phyloP scores from a whole-genome alignment of 2,113 vertebrate species.

The Sclerurus mexicanus region DNA sequence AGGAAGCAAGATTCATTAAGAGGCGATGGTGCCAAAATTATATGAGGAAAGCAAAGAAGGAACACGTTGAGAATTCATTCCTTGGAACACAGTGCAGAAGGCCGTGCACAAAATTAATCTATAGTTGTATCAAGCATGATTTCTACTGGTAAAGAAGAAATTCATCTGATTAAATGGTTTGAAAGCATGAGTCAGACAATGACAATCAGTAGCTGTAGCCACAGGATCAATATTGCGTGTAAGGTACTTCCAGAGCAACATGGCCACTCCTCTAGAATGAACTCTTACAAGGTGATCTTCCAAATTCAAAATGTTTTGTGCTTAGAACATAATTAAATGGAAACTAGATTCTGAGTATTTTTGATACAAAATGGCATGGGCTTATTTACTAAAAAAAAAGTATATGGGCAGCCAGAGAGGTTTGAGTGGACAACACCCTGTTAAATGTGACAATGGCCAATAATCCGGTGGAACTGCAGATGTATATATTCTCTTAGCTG shows the following conservation, averaged over 20 bases:
- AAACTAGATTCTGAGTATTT: background rate
- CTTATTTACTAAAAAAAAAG: background rate
- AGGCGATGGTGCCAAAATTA: background rate
- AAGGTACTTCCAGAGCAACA: background rate
- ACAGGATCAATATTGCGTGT: background rate
- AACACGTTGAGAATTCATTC: background rate
- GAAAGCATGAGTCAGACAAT: background rate
- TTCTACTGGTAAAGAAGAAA: background rate
- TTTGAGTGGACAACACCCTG: background rate
- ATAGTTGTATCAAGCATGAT: background rate
- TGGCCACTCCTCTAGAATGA: background rate
- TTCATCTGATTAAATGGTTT: background rate
- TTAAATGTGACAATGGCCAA: background rate
- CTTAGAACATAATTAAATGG: background rate
- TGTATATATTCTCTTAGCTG: background rate
- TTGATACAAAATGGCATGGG: background rate
- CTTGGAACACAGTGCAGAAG: background rate
- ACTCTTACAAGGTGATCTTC: background rate
- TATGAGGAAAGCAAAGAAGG: background rate
- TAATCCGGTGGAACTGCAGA: background rate
- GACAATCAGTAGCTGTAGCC: background rate
- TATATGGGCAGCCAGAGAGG: background rate
- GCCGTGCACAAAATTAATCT: background rate
- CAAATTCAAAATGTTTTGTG: background rate
- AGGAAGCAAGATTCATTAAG: background rate